Evolutionary conservation across 2,888 invertebrate species (phyloP).

Genomic region (Elegia similella): DNA sequence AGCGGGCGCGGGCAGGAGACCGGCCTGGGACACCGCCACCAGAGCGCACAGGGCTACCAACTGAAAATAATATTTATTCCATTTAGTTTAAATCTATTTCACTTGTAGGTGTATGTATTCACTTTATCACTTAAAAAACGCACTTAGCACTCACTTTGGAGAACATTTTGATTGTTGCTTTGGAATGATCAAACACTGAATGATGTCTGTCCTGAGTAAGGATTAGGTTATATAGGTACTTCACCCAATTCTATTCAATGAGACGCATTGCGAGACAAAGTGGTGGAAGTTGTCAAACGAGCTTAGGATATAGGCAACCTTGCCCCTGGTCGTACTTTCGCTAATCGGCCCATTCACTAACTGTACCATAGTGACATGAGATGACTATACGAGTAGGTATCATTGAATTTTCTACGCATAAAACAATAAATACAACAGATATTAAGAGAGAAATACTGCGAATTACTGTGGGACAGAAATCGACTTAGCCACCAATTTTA

Average conservation of each 20-base stretch:
- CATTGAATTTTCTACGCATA: background rate
- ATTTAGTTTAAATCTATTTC: background rate
- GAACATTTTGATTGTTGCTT: slow-evolving; percentile 25
- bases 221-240: slow-evolving; percentile 19
- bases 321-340: slow-evolving; percentile 13
- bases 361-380: background rate
- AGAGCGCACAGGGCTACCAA: slow-evolving; percentile 30
- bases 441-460: too few relatives aligned
- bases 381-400: background rate
- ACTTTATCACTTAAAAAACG: background rate
- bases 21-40: slow-evolving; percentile 43
- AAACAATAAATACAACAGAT: background rate
- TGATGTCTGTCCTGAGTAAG: slow-evolving; percentile 15
- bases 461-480: too few relatives aligned
- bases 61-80: slow-evolving; percentile 18
- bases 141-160: slow-evolving; percentile 25
- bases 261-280: slow-evolving; percentile 6
- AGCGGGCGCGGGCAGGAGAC: slow-evolving; percentile 51
- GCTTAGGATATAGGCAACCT: slow-evolving; percentile 16
- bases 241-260: background rate
- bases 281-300: slow-evolving; percentile 17
- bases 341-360: background rate
- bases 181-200: slow-evolving; percentile 17
- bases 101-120: background rate
- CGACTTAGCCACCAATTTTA: too few relatives aligned